phyloP scores from a whole-genome alignment of 2,797 vertebrate species.

The Hydrolagus colliei region DNA sequence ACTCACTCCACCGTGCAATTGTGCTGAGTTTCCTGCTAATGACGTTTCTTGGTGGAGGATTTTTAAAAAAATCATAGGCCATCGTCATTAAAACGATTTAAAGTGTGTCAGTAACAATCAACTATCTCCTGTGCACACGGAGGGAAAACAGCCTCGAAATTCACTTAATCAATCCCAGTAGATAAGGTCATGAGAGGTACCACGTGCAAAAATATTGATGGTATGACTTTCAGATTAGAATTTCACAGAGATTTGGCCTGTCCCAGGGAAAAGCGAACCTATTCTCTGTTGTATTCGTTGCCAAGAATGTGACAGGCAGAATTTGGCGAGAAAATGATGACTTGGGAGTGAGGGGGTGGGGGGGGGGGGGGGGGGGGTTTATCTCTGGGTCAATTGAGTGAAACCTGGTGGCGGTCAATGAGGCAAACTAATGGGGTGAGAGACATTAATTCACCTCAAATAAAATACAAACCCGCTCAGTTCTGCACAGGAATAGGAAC shows the following conservation, averaged over 20 bases:
- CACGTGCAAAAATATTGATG: conserved; percentile 51
- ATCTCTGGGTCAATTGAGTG: conserved; percentile 35
- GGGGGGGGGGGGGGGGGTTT: conserved; percentile 31
- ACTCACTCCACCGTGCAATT: not conserved
- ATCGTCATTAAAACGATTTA: conserved; percentile 38
- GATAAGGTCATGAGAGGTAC: conserved; percentile 52
- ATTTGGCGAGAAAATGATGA: conserved; percentile 31
- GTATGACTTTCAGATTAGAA: conserved; percentile 53
- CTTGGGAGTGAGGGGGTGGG: conserved; percentile 19
- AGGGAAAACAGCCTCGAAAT: conserved; percentile 53
- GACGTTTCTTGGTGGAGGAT: conserved; percentile 28
- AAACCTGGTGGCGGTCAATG: conserved; percentile 3
- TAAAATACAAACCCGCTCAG: not conserved
- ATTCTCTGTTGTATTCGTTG: conserved; percentile 33
- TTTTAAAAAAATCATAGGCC: conserved; percentile 16
- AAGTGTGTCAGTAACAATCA: conserved; percentile 36
- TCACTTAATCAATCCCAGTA: conserved; percentile 51
- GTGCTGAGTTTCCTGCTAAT: not conserved
- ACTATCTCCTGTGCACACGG: conserved; percentile 41
- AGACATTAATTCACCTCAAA: not conserved
- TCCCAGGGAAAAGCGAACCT: conserved; percentile 21
- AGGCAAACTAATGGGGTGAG: conserved; percentile 2
- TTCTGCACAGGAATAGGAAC: not conserved
- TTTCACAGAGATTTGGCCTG: conserved; percentile 37
- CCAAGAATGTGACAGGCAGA: conserved; percentile 32